Base-by-base conservation (phyloP, 1,140 invertebrate genomes). In the Heliconius nattereri region DNA sequence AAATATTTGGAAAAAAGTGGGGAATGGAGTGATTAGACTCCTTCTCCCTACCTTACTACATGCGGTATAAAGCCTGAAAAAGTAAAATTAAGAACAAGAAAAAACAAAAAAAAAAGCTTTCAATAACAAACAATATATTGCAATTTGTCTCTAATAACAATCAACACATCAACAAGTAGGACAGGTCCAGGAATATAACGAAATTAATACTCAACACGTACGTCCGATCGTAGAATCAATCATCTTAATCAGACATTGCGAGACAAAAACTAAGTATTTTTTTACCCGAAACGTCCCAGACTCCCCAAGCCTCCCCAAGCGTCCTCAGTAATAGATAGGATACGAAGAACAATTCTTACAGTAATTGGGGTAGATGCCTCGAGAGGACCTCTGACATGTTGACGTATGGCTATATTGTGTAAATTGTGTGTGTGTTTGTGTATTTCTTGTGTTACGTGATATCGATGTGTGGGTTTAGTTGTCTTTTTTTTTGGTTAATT, bases 341-440 rank as follows among this genome's bases (percentile, higher is more conserved):
- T 78, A 84, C 80, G 81, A 84, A 87, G 89, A 92, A 91, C 92
- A 92, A 92, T 93, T 90, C 91, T 85, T 88, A 83, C 87, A 80
- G 91, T 93, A 92, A 93, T 93, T 92, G 92, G 92, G 89, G 90
- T 89, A 87, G 86, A 85, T 83, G 86, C 87, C 87, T 86, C 89
- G 81, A 80, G 90, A 89, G 86, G 81, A 79, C 83, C 77, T 82
- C 81, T 86, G 88, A 89, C 89, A 89, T 79, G 76, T 78, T 89
- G 91, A 93, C 91, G 84, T 91, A 92, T 92, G 87, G 89, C 86
- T 84, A 91, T 92, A 91, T 91, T 91, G 90, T 91, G 90, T 90
- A 92, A 92, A 93, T 91, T 91, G 86, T 90, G 90, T 89, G 11
- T 45, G 3, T 45, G 92, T 92, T 89, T 91, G 86, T 90, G 90